Conservation (phyloP, 53 echinoderm and acorn worm genomes). For the Holothuria leucospilota region DNA sequence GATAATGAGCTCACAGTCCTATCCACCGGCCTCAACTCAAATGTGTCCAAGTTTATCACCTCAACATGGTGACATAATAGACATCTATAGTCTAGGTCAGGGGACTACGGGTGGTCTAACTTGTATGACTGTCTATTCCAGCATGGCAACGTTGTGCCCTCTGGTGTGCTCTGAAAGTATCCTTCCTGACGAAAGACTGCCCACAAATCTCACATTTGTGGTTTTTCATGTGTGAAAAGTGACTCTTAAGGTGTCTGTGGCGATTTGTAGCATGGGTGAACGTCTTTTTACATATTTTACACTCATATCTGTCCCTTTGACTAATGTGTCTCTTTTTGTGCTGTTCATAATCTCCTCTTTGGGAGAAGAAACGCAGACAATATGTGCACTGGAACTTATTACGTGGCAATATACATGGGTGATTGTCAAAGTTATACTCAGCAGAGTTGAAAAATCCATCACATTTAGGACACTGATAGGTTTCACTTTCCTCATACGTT, state of each 20-base stretch:
- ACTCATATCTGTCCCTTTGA: slow-evolving; percentile 24
- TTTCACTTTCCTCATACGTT: neutral
- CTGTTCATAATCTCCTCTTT: neutral
- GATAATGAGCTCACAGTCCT: too few relatives aligned
- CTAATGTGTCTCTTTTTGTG: slow-evolving; percentile 13
- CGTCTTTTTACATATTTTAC: slow-evolving; percentile 17
- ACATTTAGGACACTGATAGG: slow-evolving; percentile 27
- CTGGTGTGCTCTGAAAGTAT: slow-evolving; percentile 12
- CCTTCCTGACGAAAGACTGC: slow-evolving; percentile 25
- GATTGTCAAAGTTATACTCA: slow-evolving; percentile 18
- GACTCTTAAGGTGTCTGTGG: slow-evolving; percentile 24
- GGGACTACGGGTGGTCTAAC: too few relatives aligned
- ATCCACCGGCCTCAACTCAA: too few relatives aligned
- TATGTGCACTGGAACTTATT: slow-evolving; percentile 36
- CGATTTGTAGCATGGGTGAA: slow-evolving; percentile 31
- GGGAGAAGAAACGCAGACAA: slow-evolving; percentile 6
- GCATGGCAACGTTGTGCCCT: too few relatives aligned
- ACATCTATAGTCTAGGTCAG: too few relatives aligned
- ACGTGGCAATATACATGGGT: slow-evolving; percentile 17
- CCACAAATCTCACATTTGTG: slow-evolving; percentile 16
- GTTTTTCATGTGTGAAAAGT: slow-evolving; percentile 19
- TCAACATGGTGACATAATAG: too few relatives aligned
- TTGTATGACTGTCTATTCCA: too few relatives aligned
- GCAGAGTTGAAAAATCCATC: slow-evolving; percentile 25
- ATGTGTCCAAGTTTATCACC: too few relatives aligned